These are phyloP conservation scores for Spinus olivaceus DNA, from an alignment of 2,797 vertebrate species.

Conservation along the genomic window DNA sequence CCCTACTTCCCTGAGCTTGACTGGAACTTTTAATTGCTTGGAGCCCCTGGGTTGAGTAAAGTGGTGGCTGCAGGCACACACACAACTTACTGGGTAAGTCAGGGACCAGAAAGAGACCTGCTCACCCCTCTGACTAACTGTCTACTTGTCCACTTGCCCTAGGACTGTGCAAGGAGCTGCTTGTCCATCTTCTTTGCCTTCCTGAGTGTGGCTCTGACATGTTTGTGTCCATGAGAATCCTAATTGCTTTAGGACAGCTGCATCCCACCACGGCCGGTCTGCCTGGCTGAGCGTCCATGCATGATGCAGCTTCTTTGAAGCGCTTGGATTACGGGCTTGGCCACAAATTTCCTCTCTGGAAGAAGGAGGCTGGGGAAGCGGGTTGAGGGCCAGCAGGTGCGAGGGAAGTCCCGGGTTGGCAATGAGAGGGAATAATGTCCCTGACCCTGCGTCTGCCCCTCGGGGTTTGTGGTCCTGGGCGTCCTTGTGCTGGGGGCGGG, in stretches of 20 bases:
- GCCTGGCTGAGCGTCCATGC: neutral
- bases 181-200: neutral
- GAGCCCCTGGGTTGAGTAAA: neutral
- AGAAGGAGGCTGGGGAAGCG: neutral
- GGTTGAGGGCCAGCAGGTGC: neutral
- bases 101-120: neutral
- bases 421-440: fast-evolving
- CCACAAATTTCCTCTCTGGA: fast-evolving
- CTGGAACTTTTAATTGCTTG: neutral
- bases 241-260: neutral
- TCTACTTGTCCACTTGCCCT: neutral
- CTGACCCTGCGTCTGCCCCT: neutral
- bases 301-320: neutral
- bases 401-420: neutral
- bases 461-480: neutral
- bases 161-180: neutral
- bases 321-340: neutral
- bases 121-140: fast-evolving
- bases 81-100: neutral
- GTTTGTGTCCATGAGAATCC: neutral
- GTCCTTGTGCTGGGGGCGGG: neutral
- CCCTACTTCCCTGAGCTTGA: neutral
- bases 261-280: neutral
- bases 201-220: fast-evolving
- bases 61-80: fast-evolving